Conservation (phyloP, 2,113 vertebrate genomes). For the Cariama cristata region DNA sequence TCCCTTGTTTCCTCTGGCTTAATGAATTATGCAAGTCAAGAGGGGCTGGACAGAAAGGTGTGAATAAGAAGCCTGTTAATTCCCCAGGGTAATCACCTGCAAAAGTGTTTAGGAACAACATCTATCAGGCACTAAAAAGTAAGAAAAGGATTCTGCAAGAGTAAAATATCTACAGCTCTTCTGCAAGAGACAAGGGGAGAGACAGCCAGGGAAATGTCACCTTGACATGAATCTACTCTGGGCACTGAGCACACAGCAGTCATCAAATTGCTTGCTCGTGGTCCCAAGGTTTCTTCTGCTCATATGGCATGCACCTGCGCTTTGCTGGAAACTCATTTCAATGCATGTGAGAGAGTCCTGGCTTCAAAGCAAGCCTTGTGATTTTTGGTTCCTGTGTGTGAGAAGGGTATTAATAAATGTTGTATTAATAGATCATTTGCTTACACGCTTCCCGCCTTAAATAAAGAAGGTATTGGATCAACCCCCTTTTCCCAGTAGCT, state of each 20-base stretch:
- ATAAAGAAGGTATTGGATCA: background rate
- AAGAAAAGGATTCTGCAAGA: background rate
- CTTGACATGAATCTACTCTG: background rate
- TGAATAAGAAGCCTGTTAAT: slow-evolving; percentile 50
- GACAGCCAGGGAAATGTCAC: slow-evolving; percentile 48
- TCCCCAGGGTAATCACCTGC: slow-evolving; percentile 67
- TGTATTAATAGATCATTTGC: background rate
- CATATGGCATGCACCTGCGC: slow-evolving; percentile 63
- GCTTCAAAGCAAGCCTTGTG: slow-evolving; percentile 54
- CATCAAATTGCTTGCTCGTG: background rate
- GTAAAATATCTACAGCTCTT: background rate
- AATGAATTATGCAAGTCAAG: slow-evolving; percentile 57
- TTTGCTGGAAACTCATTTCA: background rate
- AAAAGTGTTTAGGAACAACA: slow-evolving; percentile 41
- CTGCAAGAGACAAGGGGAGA: background rate
- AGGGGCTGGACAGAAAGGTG: slow-evolving; percentile 38
- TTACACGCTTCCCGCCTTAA: background rate
- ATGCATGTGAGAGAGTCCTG: background rate
- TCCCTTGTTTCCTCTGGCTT: slow-evolving; percentile 30
- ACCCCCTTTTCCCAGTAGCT: background rate
- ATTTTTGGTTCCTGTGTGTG: slow-evolving; percentile 41
- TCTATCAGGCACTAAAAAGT: slow-evolving; percentile 27
- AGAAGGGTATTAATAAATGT: slow-evolving; percentile 55
- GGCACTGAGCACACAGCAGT: slow-evolving; percentile 26
- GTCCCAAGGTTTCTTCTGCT: slow-evolving; percentile 41